Base-by-base conservation (phyloP, 2,888 invertebrate species). In the Seladonia tumulorum region DNA sequence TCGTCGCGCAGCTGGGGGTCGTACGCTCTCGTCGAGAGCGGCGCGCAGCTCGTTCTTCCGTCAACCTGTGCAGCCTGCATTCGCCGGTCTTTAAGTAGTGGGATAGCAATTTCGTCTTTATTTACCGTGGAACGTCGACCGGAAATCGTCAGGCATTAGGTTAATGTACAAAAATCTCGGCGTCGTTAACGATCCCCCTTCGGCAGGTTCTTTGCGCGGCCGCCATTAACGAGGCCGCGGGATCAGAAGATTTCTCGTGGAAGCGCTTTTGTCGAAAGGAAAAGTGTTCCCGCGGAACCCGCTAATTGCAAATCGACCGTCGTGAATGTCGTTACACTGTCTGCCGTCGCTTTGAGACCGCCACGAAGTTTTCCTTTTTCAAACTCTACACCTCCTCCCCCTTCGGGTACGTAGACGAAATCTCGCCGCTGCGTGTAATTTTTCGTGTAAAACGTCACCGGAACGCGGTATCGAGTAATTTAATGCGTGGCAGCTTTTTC, bases 251-350 rank as follows among this genome's bases (percentile, higher is more conserved):
- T 73, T 76, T 82, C 72, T 35, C 29, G 47, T 35, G 35, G 42
- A 71, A 39, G 10, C 35, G 45, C 78, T 76, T 63, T 68, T 39
- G 47, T 25, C n/a, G 47, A 76, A 73, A 74, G 76, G 73, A 73
- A 79, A 79, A 85, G 68, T 57, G 70, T 42, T 25, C 18, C 63
- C 66, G 42, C 66, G 53, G 29, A 68, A 68, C 47, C 63, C 75
- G 60, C 72, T 85, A 82, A 85, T 82, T 82, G 86, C 70, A 86
- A 86, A 86, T 86, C 85, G 85, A 84, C 70, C 84, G 76, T 74
- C 77, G 74, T 77, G 80, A 72, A 83, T 83, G 79, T 85, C 76
- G 80, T 86, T 80, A 84, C 80, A 57, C 68, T 74, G 63, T 63
- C 63, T 71, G 71, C 39, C 35, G 82, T 72, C 71, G 53, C 79